A percentile compares a stretch with the other conserved stretches of the same genome.
phyloP scores from a whole-genome alignment of 2,113 vertebrate species.

The Heterotilapia buettikoferi region DNA sequence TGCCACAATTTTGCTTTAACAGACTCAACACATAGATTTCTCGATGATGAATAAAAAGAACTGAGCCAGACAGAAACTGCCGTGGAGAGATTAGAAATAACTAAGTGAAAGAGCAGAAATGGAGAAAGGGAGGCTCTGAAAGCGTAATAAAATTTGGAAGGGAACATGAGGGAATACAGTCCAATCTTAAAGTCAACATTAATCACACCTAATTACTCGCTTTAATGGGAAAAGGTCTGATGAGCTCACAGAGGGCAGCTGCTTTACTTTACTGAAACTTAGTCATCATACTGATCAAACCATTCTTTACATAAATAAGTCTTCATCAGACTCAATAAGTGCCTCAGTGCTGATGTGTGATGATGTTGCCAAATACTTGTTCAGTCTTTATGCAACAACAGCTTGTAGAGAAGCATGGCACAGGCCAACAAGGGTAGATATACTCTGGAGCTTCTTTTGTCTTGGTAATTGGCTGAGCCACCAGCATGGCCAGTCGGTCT shows the following conservation, averaged over 20 bases:
- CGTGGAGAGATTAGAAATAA: background rate
- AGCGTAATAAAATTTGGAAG: background rate
- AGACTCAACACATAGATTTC: background rate
- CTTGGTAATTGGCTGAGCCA: conserved; percentile 16
- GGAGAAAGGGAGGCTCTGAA: background rate
- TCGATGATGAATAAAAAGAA: background rate
- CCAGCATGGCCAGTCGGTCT: background rate
- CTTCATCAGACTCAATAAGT: background rate
- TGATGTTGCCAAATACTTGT: background rate
- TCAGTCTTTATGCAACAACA: conserved; percentile 1
- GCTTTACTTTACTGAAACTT: background rate
- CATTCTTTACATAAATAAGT: background rate
- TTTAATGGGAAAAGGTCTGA: background rate
- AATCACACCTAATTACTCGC: conserved; percentile 2
- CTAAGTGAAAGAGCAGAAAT: background rate
- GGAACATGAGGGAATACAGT: background rate
- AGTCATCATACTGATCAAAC: background rate
- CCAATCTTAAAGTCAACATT: conserved; percentile 8
- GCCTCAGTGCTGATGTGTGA: background rate
- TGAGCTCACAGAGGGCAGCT: background rate
- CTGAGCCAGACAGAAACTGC: background rate
- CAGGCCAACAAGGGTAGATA: background rate
- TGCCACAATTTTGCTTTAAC: background rate
- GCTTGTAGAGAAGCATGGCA: conserved; percentile 3
- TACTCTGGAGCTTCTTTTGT: background rate